Percentiles rank a stretch among this genome's conserved stretches.
Conservation (phyloP, 2,113 vertebrate genomes). For the Chamaetylas fuelleborni region DNA sequence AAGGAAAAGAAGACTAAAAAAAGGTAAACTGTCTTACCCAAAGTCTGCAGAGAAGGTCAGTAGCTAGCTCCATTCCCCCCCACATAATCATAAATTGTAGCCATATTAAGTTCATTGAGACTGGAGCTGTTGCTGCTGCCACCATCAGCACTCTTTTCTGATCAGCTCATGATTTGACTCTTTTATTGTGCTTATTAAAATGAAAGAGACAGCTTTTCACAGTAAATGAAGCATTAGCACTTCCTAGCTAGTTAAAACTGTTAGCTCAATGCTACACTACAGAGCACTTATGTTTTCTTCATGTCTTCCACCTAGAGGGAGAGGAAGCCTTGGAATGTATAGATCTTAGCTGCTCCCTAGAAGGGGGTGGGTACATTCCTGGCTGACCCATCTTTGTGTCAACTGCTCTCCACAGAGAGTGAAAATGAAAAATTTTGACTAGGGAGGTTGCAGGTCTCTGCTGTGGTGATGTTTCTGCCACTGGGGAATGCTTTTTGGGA, state of each 20-base stretch:
- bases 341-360: background rate
- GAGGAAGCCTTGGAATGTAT: background rate
- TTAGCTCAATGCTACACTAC: background rate
- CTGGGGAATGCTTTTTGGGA: background rate
- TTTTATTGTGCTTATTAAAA: background rate
- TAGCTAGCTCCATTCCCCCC: background rate
- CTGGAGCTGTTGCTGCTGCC: background rate
- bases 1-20: background rate
- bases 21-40: background rate
- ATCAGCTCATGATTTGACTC: background rate
- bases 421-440: background rate
- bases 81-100: background rate
- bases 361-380: background rate
- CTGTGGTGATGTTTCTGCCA: background rate
- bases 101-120: background rate
- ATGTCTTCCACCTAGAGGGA: background rate
- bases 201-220: background rate
- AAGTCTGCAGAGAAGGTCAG: background rate
- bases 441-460: background rate
- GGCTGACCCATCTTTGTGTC: background rate
- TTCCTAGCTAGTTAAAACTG: background rate
- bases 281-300: background rate
- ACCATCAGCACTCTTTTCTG: background rate
- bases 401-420: background rate
- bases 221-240: background rate